A percentile compares a stretch with the other conserved stretches of the same genome.
Conservation (phyloP, 2,113 vertebrate species). For the Holacanthus passer region DNA sequence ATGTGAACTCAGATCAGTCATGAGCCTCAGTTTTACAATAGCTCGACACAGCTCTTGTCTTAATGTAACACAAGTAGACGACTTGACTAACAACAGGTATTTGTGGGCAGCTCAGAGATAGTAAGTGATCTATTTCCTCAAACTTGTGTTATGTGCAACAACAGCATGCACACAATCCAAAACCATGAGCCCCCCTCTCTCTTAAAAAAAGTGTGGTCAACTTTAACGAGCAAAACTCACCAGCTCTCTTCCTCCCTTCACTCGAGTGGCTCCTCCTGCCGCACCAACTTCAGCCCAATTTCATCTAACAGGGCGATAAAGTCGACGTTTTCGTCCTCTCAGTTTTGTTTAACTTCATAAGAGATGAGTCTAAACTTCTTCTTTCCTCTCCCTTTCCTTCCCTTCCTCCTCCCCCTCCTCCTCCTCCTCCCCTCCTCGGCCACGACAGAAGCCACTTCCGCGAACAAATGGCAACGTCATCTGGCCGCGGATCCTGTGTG, state of each 20-base stretch:
- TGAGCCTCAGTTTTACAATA: conserved; percentile 21
- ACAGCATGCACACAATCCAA: conserved; percentile 10
- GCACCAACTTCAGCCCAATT: conserved; percentile 38
- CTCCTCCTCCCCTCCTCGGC: conserved; percentile 47
- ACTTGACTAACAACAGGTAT: no score
- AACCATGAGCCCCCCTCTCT: conserved; percentile 46
- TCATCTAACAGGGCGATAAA: conserved; percentile 36
- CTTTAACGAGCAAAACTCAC: conserved; percentile 79
- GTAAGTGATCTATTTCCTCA: neutral
- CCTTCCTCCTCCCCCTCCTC: conserved; percentile 59
- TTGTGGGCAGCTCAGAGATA: neutral
- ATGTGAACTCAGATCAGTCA: neutral
- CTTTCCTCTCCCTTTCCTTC: conserved; percentile 66
- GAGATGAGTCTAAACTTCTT: conserved; percentile 68
- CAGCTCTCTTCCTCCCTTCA: conserved; percentile 75
- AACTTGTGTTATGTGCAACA: conserved; percentile 5
- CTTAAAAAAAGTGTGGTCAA: conserved; percentile 71
- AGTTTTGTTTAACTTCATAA: conserved; percentile 52
- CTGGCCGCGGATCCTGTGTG: conserved; percentile 35
- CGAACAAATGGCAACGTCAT: conserved; percentile 81
- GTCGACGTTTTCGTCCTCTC: conserved; percentile 4
- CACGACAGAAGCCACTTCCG: conserved; percentile 83
- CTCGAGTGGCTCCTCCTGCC: conserved; percentile 60
- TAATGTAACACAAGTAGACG: conserved; percentile 7
- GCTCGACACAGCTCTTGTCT: conserved; percentile 20